Conservation (phyloP, 1,140 invertebrate species). For the Neodiprion fabricii region DNA sequence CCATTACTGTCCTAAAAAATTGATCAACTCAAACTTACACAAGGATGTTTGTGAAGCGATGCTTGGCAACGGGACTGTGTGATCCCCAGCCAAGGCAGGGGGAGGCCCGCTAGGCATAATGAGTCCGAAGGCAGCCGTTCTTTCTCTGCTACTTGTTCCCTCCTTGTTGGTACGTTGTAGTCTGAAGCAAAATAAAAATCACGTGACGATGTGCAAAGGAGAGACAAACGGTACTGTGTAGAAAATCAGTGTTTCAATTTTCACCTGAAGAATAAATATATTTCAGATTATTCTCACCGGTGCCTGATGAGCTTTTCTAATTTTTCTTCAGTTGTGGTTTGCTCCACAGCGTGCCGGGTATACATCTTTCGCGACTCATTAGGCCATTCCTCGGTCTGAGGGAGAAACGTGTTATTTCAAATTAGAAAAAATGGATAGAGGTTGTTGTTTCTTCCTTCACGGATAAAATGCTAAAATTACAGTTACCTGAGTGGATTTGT, state of each 20-base stretch:
- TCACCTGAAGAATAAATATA: constrained; percentile 14
- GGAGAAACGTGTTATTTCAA: constrained; percentile 26
- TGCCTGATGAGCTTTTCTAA: constrained; percentile 65
- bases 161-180: constrained; percentile 62
- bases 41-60: constrained; percentile 58
- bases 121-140: constrained; percentile 59
- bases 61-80: constrained; percentile 56
- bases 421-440: constrained; percentile 17
- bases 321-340: constrained; percentile 59
- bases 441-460: background rate
- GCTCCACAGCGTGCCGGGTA: constrained; percentile 52
- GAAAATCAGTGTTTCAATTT: constrained; percentile 4
- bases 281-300: constrained; percentile 39
- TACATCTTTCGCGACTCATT: constrained; percentile 63
- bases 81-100: constrained; percentile 58
- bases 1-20: background rate
- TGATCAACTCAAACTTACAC: constrained; percentile 39
- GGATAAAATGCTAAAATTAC: background rate
- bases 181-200: constrained; percentile 35
- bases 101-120: constrained; percentile 58
- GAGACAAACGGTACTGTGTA: background rate
- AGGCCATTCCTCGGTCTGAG: constrained; percentile 74
- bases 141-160: constrained; percentile 59
- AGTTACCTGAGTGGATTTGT: constrained; percentile 78
- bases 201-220: background rate